Evolutionary conservation across 2,888 invertebrate genomes (phyloP).

Genomic region (Hydropsyche betteni): DNA sequence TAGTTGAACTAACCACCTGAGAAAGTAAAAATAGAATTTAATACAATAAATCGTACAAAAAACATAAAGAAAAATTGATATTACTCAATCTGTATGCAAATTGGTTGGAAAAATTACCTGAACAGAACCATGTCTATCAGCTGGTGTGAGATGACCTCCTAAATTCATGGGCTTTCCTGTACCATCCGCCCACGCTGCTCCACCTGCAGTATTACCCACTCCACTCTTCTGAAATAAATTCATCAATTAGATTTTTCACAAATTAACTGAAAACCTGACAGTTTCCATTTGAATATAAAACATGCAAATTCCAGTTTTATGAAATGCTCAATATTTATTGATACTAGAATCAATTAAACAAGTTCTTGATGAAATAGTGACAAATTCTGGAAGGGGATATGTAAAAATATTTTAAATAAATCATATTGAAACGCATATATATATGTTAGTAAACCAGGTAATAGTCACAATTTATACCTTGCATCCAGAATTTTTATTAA

Average conservation of each 20-base stretch:
- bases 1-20: slow-evolving; percentile 97
- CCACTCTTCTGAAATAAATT: slow-evolving; percentile 58
- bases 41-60: slow-evolving; percentile 45
- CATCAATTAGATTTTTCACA: no score
- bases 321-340: no score
- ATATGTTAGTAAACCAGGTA: no score
- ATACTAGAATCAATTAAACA: no score
- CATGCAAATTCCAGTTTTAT: no score
- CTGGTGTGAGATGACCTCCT: slow-evolving; percentile 88
- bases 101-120: slow-evolving; percentile 72
- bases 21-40: slow-evolving; percentile 48
- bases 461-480: no score
- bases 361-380: no score
- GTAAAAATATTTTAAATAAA: slow-evolving; percentile 26
- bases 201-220: slow-evolving; percentile 75
- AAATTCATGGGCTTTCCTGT: slow-evolving; percentile 82
- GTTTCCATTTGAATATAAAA: no score
- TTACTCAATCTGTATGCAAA: slow-evolving; percentile 53
- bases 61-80: slow-evolving; percentile 53
- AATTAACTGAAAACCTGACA: no score
- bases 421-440: no score
- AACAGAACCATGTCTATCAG: slow-evolving; percentile 96
- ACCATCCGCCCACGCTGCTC: slow-evolving; percentile 82
- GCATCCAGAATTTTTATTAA: no score
- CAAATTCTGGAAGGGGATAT: slow-evolving; percentile 46